A percentile compares a stretch with the other conserved stretches of the same genome.
Evolutionary conservation across 2,888 invertebrate species (phyloP).

Genomic region (Dolomedes plantarius): DNA sequence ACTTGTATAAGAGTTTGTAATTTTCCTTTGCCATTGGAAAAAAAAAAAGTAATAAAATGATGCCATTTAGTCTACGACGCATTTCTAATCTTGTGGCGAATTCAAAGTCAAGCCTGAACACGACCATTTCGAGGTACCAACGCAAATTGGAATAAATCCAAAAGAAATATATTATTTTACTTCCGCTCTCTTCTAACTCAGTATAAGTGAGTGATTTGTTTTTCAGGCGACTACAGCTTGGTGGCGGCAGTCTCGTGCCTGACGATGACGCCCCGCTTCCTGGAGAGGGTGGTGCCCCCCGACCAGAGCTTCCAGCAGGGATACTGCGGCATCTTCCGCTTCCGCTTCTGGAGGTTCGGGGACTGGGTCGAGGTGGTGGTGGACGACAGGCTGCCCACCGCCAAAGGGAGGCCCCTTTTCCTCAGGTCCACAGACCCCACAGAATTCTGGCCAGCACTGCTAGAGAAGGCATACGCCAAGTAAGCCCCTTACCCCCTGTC

Average conservation of each 20-base stretch:
- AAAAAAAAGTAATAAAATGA: no score
- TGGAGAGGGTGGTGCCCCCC: slow-evolving; percentile 83
- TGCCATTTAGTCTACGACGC: no score
- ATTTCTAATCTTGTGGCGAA: no score
- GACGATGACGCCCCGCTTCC: slow-evolving; percentile 82
- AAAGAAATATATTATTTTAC: no score
- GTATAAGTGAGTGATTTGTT: no score
- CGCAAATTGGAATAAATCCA: no score
- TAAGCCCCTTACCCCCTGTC: no score
- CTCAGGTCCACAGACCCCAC: slow-evolving; percentile 81
- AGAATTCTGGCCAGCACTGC: slow-evolving; percentile 86
- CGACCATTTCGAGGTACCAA: no score
- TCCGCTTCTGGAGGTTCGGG: slow-evolving; percentile 88
- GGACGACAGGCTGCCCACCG: slow-evolving; percentile 86
- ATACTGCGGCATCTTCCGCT: slow-evolving; percentile 84
- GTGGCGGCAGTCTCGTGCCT: slow-evolving; percentile 83
- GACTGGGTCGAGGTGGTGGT: slow-evolving; percentile 85
- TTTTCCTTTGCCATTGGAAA: no score
- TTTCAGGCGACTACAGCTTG: slow-evolving; percentile 80
- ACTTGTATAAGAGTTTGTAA: no score
- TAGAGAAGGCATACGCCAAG: slow-evolving; percentile 90
- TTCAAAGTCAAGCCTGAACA: no score
- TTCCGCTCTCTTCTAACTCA: no score
- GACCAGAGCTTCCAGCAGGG: slow-evolving; percentile 82
- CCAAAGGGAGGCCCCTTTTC: slow-evolving; percentile 82